Evolutionary conservation across 2,888 invertebrate species (phyloP).

Genomic region (Macrosiphum euphorbiae): DNA sequence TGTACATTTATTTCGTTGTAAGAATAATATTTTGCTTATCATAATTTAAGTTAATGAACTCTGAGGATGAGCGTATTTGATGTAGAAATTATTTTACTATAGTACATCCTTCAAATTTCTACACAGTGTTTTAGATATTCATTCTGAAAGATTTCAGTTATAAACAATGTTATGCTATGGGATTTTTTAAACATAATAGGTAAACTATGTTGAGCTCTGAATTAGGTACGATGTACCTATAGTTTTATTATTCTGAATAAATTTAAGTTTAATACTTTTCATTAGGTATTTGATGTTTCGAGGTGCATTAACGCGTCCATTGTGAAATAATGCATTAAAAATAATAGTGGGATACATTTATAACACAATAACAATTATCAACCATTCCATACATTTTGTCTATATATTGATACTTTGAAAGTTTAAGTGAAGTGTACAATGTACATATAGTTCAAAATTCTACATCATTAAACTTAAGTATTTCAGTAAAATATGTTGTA

Average conservation of each 20-base stretch:
- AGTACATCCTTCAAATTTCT: neutral
- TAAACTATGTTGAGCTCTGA: too few species aligned
- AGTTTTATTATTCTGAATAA: too few species aligned
- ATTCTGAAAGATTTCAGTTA: neutral
- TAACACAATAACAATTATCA: neutral
- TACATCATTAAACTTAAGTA: neutral
- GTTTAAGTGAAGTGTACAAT: neutral
- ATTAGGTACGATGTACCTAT: too few species aligned
- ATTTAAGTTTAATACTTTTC: neutral
- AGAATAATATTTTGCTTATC: neutral
- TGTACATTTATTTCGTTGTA: neutral
- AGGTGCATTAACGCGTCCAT: too few species aligned
- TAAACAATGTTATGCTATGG: neutral
- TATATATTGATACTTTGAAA: neutral
- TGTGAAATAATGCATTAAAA: neutral
- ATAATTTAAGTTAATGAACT: neutral
- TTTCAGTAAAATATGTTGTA: neutral
- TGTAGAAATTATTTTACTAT: neutral
- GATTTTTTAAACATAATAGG: too few species aligned
- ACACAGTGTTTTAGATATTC: neutral
- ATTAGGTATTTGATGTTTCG: neutral
- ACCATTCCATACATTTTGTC: neutral
- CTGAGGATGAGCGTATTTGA: neutral
- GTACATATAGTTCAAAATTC: neutral
- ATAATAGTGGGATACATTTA: neutral